A percentile compares a stretch with the other conserved stretches of the same genome.
Conservation (phyloP, 2,888 invertebrate genomes). For the Mongoloraphidia duomilia region DNA sequence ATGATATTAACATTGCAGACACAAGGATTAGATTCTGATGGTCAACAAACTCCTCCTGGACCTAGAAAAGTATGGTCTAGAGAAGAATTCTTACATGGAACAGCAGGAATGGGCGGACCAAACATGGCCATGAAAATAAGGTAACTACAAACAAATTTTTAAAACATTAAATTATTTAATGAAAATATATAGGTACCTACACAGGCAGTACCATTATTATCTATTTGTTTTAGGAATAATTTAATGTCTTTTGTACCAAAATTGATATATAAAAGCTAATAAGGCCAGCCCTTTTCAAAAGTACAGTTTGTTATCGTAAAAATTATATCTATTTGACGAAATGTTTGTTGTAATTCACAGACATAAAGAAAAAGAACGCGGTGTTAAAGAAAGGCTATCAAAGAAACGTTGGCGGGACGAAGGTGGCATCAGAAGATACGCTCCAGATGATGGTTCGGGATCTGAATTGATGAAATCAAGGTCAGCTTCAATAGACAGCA, state of each 20-base stretch:
- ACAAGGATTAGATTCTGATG: constrained; percentile 12
- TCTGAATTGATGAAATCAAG: constrained; percentile 27
- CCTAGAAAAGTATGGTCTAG: constrained; percentile 52
- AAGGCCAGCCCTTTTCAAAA: too few species aligned
- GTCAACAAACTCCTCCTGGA: constrained; percentile 20
- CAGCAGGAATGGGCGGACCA: constrained; percentile 55
- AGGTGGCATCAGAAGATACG: constrained; percentile 23
- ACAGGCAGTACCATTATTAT: too few species aligned
- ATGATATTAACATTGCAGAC: constrained; percentile 12
- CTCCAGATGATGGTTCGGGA: constrained; percentile 16
- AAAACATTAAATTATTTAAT: background rate
- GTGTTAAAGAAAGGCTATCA: constrained; percentile 25
- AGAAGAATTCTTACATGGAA: constrained; percentile 60
- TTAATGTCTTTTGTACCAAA: too few species aligned
- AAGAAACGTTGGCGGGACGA: constrained; percentile 38
- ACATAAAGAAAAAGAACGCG: constrained; percentile 26
- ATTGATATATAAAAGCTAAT: too few species aligned
- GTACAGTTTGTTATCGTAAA: too few species aligned
- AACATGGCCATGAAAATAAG: constrained; percentile 31
- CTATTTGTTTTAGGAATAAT: too few species aligned
- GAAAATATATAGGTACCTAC: background rate
- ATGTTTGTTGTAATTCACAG: constrained; percentile 16
- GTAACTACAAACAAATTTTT: constrained; percentile 16
- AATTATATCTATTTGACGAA: background rate
- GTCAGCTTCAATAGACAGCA: constrained; percentile 28